Conservation (phyloP, 1,140 invertebrate genomes). For the Drosophila persimilis region DNA sequence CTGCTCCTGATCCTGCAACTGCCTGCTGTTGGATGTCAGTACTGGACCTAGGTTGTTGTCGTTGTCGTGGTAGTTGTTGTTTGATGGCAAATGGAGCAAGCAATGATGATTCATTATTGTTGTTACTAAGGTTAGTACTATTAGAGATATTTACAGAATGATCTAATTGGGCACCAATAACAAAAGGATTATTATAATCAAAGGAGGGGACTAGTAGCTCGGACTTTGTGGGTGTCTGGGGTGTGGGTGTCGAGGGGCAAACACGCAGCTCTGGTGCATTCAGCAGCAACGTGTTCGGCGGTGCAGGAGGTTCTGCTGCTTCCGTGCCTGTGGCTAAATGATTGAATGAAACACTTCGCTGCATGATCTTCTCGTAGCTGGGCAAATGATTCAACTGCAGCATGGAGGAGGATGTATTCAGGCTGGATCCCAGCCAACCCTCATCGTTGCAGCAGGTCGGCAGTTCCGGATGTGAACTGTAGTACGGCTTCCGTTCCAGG, state of each 20-base stretch:
- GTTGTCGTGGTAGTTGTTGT: slow-evolving; percentile 56
- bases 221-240: slow-evolving; percentile 68
- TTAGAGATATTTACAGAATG: slow-evolving; percentile 76
- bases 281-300: slow-evolving; percentile 35
- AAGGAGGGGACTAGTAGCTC: slow-evolving; percentile 38
- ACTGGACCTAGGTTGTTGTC: slow-evolving; percentile 62
- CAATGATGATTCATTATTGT: slow-evolving; percentile 80
- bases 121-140: slow-evolving; percentile 81
- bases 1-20: slow-evolving; percentile 20
- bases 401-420: slow-evolving; percentile 58
- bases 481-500: slow-evolving; percentile 64
- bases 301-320: slow-evolving; percentile 2
- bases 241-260: slow-evolving; percentile 76
- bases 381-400: slow-evolving; percentile 61
- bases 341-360: slow-evolving; percentile 42
- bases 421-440: slow-evolving; percentile 21
- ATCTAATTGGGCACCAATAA: slow-evolving; percentile 49
- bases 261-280: slow-evolving; percentile 64
- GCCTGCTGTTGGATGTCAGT: slow-evolving; percentile 56
- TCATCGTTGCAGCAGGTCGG: slow-evolving; percentile 42
- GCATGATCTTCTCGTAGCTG: slow-evolving; percentile 41
- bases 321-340: slow-evolving; percentile 21
- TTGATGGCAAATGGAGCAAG: slow-evolving; percentile 78
- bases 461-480: slow-evolving; percentile 74
- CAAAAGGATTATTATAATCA: slow-evolving; percentile 10